Evolutionary conservation across 2,888 invertebrate species (phyloP).

Genomic region (Spicauda simplicius): DNA sequence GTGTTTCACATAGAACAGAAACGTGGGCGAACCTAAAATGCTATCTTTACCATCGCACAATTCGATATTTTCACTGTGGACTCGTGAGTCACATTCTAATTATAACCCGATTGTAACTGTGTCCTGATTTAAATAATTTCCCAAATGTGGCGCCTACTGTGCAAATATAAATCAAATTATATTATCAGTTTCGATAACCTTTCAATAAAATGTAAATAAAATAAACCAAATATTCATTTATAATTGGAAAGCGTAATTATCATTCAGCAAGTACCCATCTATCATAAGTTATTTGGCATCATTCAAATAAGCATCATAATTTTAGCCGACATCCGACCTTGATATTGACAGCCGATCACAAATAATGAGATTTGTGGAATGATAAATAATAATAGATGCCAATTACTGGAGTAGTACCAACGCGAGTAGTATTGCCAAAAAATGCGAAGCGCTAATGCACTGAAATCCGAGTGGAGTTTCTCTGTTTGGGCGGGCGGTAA

Average conservation of each 20-base stretch:
- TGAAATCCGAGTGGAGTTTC: slow-evolving; percentile 83
- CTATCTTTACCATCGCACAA: slow-evolving; percentile 69
- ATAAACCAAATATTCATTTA: background rate
- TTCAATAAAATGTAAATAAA: background rate
- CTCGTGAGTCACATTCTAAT: slow-evolving; percentile 76
- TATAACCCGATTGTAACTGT: slow-evolving; percentile 69
- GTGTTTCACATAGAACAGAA: slow-evolving; percentile 45
- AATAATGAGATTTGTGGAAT: slow-evolving; percentile 26
- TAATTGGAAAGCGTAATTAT: background rate
- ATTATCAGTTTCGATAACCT: background rate
- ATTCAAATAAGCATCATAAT: slow-evolving; percentile 42
- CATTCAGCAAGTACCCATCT: background rate
- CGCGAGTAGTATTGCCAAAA: slow-evolving; percentile 51
- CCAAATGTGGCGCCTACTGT: slow-evolving; percentile 9
- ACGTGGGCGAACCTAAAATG: slow-evolving; percentile 69
- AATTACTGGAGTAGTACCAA: slow-evolving; percentile 22
- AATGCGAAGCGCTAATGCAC: slow-evolving; percentile 57
- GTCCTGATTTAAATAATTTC: slow-evolving; percentile 62
- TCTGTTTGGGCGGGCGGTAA: slow-evolving; percentile 83
- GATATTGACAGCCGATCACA: slow-evolving; percentile 59
- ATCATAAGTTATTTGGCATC: background rate
- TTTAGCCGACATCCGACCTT: slow-evolving; percentile 55
- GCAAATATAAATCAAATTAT: background rate
- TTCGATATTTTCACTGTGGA: slow-evolving; percentile 69
- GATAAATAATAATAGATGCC: slow-evolving; percentile 27